Evolutionary conservation across 2,888 invertebrate genomes (phyloP).

Genomic region (Sminthurinus aureus): DNA sequence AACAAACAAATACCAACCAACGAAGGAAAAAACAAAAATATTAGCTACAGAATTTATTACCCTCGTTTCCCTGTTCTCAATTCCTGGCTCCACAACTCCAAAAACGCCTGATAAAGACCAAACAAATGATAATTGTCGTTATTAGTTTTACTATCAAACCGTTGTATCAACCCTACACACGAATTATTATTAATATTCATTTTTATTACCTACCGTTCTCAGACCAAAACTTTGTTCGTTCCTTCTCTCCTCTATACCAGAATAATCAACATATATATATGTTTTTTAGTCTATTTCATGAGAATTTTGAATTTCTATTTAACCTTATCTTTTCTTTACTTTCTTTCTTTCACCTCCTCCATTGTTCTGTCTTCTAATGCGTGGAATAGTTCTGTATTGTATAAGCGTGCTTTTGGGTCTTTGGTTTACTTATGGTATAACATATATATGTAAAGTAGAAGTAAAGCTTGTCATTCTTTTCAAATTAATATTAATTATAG

Average conservation of each 20-base stretch:
- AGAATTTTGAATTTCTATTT: background rate
- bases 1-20: no score
- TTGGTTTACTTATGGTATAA: no score
- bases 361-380: background rate
- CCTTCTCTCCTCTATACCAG: background rate
- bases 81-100: background rate
- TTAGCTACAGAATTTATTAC: constrained; percentile 31
- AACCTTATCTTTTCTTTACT: background rate
- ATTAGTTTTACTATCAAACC: constrained; percentile 35
- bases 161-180: constrained; percentile 27
- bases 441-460: no score
- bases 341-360: background rate
- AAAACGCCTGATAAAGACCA: constrained; percentile 39
- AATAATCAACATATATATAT: background rate
- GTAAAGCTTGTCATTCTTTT: no score
- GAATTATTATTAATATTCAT: constrained; percentile 42
- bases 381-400: no score
- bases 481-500: no score
- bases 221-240: constrained; percentile 12
- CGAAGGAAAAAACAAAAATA: background rate
- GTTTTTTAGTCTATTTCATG: background rate
- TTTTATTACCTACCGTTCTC: constrained; percentile 38
- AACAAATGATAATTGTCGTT: constrained; percentile 43
- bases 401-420: no score
- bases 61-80: constrained; percentile 39